Evolutionary conservation across 2,113 vertebrate species (phyloP), one percentile per base, ranked within the genome.

Genomic region (Heterochromis multidens): DNA sequence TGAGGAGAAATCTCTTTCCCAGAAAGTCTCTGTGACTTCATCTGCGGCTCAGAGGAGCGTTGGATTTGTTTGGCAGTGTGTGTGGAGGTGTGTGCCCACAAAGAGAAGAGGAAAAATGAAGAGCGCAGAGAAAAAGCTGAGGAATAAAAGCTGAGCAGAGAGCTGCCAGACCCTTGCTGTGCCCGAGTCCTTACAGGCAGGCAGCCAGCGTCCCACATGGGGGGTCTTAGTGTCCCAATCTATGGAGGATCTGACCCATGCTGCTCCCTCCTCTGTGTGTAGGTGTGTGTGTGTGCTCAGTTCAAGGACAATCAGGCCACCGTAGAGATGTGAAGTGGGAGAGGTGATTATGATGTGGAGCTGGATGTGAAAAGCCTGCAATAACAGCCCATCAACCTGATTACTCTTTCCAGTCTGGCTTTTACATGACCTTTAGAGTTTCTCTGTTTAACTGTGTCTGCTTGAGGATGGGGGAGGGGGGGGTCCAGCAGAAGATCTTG

Each of bases 141-240:
- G 43, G 43, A 70, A 86, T 76, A 88, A 91, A 88, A 88, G 90
- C 79, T 5, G 77, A 87, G 54, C 27, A 1, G 54, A 10, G 80
- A 67, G 89, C 80, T 86, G 89, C 78, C 89, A 91, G 80, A 70
- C 63, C 56, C 87, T 89, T n/a, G 31, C 88, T 85, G 84, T 52
- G 88, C 23, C 54, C 0, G 35, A 77, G 87, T 83, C 87, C 59
- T 72, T 2, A 1, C 63, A 35, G 91, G 89, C 87, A 87, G 77
- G 7, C n/a, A 0, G 89, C 91, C 87, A 91, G 91, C 85, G 67
- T 88, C 89, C 87, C 6, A 35, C 89, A 88, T 80, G 81, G 91
- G 87, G 85, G 87, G 87, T 84, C 89, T 86, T 6, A 84, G 82
- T 17, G 62, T 80, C 62, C 14, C 1, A 0, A 23, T 84, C 81